phyloP scores from a whole-genome alignment of 2,797 vertebrate species.

The Paguma larvata region DNA sequence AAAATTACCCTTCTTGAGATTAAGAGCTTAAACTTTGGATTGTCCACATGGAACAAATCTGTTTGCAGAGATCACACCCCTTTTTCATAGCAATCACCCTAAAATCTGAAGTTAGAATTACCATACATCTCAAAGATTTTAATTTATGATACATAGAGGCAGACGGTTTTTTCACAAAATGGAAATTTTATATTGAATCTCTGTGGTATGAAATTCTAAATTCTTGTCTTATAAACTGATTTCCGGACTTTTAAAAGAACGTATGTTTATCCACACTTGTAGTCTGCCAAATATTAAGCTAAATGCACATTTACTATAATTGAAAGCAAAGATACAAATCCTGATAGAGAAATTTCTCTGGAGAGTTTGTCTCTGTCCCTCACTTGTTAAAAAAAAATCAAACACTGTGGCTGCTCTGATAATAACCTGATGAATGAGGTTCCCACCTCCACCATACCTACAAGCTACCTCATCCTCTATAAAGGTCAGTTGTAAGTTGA shows the following conservation, averaged over 20 bases:
- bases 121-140: conserved; percentile 44
- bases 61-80: conserved; percentile 12
- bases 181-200: conserved; percentile 4
- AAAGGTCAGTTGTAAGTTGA: not conserved
- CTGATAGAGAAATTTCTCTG: not conserved
- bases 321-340: conserved; percentile 48
- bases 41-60: conserved; percentile 33
- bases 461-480: not conserved
- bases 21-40: conserved; percentile 65
- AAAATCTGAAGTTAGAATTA: conserved; percentile 45
- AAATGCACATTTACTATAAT: conserved; percentile 38
- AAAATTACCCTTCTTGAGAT: conserved; percentile 71
- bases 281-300: conserved; percentile 16
- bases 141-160: conserved; percentile 2
- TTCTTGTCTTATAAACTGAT: conserved; percentile 25
- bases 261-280: not conserved
- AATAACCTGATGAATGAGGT: not conserved
- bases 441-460: not conserved
- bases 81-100: not conserved
- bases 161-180: conserved; percentile 39
- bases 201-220: not conserved
- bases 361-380: not conserved
- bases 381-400: not conserved
- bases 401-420: not conserved
- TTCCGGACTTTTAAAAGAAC: not conserved